These are phyloP conservation scores for Enteromius fasciolatus DNA, from an alignment of 2,797 vertebrate species.

Conservation along the genomic window DNA sequence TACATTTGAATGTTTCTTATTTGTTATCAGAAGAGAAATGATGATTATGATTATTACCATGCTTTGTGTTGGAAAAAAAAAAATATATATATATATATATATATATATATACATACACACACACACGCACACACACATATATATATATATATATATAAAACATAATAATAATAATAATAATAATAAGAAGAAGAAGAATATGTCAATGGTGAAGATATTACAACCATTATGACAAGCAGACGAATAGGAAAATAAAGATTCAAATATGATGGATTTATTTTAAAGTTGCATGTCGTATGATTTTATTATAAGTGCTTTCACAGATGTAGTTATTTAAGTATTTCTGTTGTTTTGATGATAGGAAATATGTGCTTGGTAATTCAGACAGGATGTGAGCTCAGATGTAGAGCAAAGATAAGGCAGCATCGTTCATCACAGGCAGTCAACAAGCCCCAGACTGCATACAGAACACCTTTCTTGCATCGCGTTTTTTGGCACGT, in stretches of 20 bases:
- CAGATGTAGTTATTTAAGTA: not conserved
- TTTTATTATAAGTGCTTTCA: not conserved
- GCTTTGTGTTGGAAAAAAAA: too few species aligned
- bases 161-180: too few species aligned
- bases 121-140: too few species aligned
- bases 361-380: not conserved
- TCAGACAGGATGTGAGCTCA: conserved; percentile 10
- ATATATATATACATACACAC: too few species aligned
- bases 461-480: not conserved
- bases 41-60: too few species aligned
- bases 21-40: not conserved
- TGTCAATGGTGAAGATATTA: not conserved
- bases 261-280: not conserved
- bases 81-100: too few species aligned
- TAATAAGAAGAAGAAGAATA: too few species aligned
- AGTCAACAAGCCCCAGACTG: not conserved
- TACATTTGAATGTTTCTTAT: not conserved
- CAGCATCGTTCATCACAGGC: conserved; percentile 21
- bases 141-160: too few species aligned
- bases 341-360: not conserved
- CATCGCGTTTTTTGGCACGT: not conserved
- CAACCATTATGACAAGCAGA: not conserved
- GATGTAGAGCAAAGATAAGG: conserved; percentile 9
- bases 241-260: not conserved
- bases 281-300: not conserved